These are phyloP conservation scores for Pavo muticus DNA, from an alignment of 2,113 vertebrate genomes.

Conservation along the genomic window DNA sequence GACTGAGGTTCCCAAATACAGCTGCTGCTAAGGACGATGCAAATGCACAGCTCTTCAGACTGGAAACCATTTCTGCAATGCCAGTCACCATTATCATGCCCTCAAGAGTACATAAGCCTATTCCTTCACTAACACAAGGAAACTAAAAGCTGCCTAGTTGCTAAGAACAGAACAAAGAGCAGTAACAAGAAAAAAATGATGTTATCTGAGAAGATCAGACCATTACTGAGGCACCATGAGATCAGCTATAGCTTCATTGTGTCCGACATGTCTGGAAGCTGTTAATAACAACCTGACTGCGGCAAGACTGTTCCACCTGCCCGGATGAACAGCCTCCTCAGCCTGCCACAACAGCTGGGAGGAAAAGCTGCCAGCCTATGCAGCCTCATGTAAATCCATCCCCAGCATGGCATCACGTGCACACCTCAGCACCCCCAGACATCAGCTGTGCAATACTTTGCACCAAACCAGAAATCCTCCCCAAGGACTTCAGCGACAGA, in stretches of 20 bases:
- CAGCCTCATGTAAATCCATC: not conserved
- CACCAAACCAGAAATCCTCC: not conserved
- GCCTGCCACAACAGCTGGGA: not conserved
- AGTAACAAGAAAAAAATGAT: not conserved
- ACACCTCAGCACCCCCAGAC: not conserved
- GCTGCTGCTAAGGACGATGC: not conserved
- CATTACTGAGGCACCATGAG: not conserved
- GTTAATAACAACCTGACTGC: not conserved
- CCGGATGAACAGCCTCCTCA: not conserved
- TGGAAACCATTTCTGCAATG: not conserved
- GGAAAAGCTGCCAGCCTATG: not conserved
- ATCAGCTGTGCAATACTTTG: not conserved
- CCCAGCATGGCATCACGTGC: not conserved
- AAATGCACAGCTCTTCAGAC: not conserved
- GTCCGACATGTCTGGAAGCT: not conserved
- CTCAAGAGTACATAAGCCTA: not conserved
- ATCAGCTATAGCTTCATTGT: not conserved
- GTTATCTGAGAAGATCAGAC: not conserved
- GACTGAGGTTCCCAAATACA: not conserved
- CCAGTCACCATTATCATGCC: not conserved
- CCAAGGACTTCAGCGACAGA: not conserved
- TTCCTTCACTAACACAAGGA: not conserved
- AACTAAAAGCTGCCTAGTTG: not conserved
- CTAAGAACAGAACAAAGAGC: not conserved
- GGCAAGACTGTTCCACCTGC: not conserved